A percentile compares a stretch with the other conserved stretches of the same genome.
Conservation (phyloP, 2,888 invertebrate species). For the Petrolisthes cinctipes region DNA sequence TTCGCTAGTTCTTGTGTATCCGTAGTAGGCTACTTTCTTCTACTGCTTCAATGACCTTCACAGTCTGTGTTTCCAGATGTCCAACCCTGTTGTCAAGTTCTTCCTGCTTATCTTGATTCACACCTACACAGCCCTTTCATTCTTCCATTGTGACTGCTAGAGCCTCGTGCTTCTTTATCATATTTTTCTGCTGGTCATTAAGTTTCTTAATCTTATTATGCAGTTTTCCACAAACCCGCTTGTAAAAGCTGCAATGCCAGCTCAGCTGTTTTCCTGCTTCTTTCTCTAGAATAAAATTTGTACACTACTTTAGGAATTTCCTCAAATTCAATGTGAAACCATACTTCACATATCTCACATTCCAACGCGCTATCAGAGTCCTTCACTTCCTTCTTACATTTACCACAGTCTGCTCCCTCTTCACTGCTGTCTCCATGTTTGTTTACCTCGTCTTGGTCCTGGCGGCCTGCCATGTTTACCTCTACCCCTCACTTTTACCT, state of each 20-base stretch:
- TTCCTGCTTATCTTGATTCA: slow-evolving; percentile 16
- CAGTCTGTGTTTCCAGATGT: slow-evolving; percentile 7
- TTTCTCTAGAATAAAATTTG: background rate
- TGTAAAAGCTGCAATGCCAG: slow-evolving; percentile 28
- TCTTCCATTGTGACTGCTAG: slow-evolving; percentile 17
- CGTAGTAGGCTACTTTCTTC: background rate
- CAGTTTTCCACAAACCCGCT: slow-evolving; percentile 12
- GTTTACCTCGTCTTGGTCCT: background rate
- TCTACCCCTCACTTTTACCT: background rate
- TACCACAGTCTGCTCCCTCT: slow-evolving; percentile 9
- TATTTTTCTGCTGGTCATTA: slow-evolving; percentile 19
- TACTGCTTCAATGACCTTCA: slow-evolving; percentile 7
- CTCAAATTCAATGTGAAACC: background rate
- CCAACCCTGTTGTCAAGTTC: slow-evolving; percentile 13
- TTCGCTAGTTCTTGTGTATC: slow-evolving; percentile 1
- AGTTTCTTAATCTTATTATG: slow-evolving; percentile 17
- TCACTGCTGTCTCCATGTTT: slow-evolving; percentile 13
- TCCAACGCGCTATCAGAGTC: background rate
- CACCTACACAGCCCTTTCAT: slow-evolving; percentile 11
- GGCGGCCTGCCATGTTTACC: background rate
- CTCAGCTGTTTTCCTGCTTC: slow-evolving; percentile 16
- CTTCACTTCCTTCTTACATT: slow-evolving; percentile 21
- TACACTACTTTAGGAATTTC: background rate
- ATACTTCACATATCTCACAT: slow-evolving; percentile 31
- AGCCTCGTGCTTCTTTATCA: background rate